Evolutionary conservation across 2,888 invertebrate genomes (phyloP).

Genomic region (Aleiodes leptofemur): DNA sequence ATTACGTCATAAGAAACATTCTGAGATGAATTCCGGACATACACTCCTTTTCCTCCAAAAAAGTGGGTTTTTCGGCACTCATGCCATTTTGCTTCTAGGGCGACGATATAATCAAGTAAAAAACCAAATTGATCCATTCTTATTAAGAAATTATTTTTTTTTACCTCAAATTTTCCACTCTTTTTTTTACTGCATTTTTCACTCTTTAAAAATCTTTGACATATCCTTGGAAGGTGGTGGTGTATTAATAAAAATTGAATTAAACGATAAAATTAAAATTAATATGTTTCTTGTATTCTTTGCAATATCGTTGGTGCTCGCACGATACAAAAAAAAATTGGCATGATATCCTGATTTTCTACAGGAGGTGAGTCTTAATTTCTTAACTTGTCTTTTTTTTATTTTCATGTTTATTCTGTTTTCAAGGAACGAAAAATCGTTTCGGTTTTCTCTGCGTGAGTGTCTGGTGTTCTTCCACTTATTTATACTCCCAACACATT

Average conservation of each 20-base stretch:
- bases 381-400: slow-evolving; percentile 64
- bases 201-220: slow-evolving; percentile 21
- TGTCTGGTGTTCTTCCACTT: background rate
- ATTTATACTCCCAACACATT: too few relatives aligned
- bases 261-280: slow-evolving; percentile 61
- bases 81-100: too few relatives aligned
- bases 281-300: slow-evolving; percentile 75
- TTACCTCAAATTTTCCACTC: too few relatives aligned
- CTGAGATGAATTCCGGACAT: too few relatives aligned
- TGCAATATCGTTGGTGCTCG: slow-evolving; percentile 75
- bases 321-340: slow-evolving; percentile 70
- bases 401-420: background rate
- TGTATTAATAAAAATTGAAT: slow-evolving; percentile 52
- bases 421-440: background rate
- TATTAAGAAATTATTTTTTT: too few relatives aligned
- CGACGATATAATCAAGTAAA: too few relatives aligned
- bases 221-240: slow-evolving; percentile 65
- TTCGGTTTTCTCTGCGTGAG: background rate
- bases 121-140: too few relatives aligned
- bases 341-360: slow-evolving; percentile 74
- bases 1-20: too few relatives aligned
- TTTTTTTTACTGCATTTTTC: too few relatives aligned
- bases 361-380: slow-evolving; percentile 75
- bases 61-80: too few relatives aligned
- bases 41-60: too few relatives aligned